Base-by-base conservation (phyloP, 2,113 vertebrate genomes). In the Epinephelus lanceolatus region DNA sequence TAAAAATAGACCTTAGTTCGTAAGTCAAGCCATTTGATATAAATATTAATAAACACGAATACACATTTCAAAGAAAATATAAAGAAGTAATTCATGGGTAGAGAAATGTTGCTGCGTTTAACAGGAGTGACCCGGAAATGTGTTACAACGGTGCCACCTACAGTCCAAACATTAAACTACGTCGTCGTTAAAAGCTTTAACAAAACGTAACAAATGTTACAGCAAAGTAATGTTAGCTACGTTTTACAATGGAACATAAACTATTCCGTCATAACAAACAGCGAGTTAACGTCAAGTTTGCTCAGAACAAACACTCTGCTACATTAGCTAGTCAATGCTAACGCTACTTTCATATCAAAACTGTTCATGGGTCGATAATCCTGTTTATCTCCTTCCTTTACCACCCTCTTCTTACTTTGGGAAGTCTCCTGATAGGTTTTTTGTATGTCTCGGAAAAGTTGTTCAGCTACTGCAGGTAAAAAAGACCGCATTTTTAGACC, bases 371-470 rank as follows among this genome's bases (percentile, higher is more conserved):
- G 6, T 14, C 0, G 27, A 9, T 10, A 12, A 17, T 18, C 18
- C 4, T 8, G 33, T 47, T 0, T 12, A 3, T 6, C 27, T 49
- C 3, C 0, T 2, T 18, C 3, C 0, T 63, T 45, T 1, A 19
- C 0, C 7, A 33, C 5, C 18, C 0, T 74, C 1, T 0, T 71
- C 95, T 94, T 91, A 96, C 95, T 92, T 71, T 94, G 87, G 42
- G 92, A 88, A 2, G 87, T 91, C 60, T 95, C 93, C 10, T 84
- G n/a, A 69, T 92, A 92, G 7, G 83, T 76, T 79, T 91, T 92
- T 52, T 93, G 76, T 13, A 96, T 84, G 53, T 96, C 95, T 84
- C 47, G 75, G 3, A 96, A 85, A 23, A 96, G 94, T 55, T 95
- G 95, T 52, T 95, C 82, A 3, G 94, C 93, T 23, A 94, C 93